Evolutionary conservation across 2,888 invertebrate species (phyloP).

Genomic region (Drosophila mulleri): DNA sequence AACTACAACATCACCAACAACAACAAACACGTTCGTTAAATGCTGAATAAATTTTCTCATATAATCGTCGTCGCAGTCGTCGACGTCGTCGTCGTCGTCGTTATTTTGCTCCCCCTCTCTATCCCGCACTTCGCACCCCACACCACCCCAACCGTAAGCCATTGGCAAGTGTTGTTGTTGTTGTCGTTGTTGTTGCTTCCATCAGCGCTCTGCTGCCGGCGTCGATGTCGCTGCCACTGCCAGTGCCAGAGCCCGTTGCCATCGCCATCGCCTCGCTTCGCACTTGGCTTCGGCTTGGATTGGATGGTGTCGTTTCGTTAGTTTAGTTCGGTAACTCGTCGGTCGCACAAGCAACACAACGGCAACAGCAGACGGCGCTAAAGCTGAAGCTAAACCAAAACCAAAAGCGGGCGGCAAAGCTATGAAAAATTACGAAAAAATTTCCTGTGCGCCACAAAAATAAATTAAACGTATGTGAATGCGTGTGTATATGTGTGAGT

Average conservation of each 20-base stretch:
- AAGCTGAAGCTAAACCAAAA: slow-evolving; percentile 20
- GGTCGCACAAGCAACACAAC: slow-evolving; percentile 74
- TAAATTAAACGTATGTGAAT: slow-evolving; percentile 46
- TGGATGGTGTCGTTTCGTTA: slow-evolving; percentile 72
- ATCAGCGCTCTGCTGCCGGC: slow-evolving; percentile 54
- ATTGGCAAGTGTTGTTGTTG: slow-evolving; percentile 48
- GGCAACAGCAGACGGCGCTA: slow-evolving; percentile 18
- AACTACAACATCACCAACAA: slow-evolving; percentile 23
- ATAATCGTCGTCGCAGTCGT: slow-evolving; percentile 66
- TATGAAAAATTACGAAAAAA: slow-evolving; percentile 58
- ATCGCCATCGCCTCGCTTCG: slow-evolving; percentile 46
- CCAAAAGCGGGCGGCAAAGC: slow-evolving; percentile 54
- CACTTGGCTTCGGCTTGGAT: slow-evolving; percentile 66
- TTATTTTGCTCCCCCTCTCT: slow-evolving; percentile 42
- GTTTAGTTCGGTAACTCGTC: slow-evolving; percentile 84
- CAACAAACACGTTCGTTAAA: slow-evolving; percentile 71
- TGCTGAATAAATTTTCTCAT: slow-evolving; percentile 77
- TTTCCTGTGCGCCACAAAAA: slow-evolving; percentile 48
- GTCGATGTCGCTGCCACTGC: slow-evolving; percentile 36
- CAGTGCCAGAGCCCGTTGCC: slow-evolving; percentile 22
- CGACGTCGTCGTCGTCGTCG: slow-evolving; percentile 39
- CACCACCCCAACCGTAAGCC: slow-evolving; percentile 34
- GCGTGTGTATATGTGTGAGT: slow-evolving; percentile 13
- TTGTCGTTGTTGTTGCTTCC: slow-evolving; percentile 47
- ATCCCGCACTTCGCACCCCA: slow-evolving; percentile 29